Evolutionary conservation across 2,888 invertebrate species (phyloP), one percentile per base, ranked within the genome.

Genomic region (Mallateleia sp.): DNA sequence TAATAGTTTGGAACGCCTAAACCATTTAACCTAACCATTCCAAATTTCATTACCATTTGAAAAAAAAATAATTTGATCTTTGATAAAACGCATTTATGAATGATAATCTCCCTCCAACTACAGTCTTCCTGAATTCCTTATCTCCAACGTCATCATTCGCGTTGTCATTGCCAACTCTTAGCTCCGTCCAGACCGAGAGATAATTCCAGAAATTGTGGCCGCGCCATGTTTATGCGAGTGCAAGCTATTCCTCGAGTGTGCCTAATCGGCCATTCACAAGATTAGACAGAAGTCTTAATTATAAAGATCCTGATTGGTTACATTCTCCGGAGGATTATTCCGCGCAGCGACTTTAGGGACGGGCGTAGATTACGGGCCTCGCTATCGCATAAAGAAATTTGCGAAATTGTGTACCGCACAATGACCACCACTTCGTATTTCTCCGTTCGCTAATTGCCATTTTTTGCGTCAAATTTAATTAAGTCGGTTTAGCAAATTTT

Each of bases 261-360:
- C 89, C 91, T 93, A 93, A 93, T 92, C 93, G 92, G 90, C 93
- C 87, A 91, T 94, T 92, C 90, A 88, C 89, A 90, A 93, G 92
- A 94, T 94, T 93, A 94, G 93, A 93, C 91, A 88, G 93, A 93
- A 93, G 92, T 92, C 93, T 94, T 94, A 94, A 93, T 94, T 94
- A 93, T 93, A 93, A 94, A 93, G 91, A 93, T 93, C 90, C 92
- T 93, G 94, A 94, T 94, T 94, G 93, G 93, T 89, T 91, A 91
- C 88, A 93, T 91, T 88, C 94, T 92, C 93, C 60, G 87, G 93
- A 90, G 94, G 88, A 88, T 90, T 86, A 88, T 90, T 90, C 80
- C 74, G 69, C 82, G 78, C 11, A 62, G 69, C 62, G 45, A 66
- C 71, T 80, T 77, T 62, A 77, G 56, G 42, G 50, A 32, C 42